Percentiles rank a stretch among this genome's conserved stretches.
Conservation (phyloP, 2,797 vertebrate species). For the Catharus ustulatus region DNA sequence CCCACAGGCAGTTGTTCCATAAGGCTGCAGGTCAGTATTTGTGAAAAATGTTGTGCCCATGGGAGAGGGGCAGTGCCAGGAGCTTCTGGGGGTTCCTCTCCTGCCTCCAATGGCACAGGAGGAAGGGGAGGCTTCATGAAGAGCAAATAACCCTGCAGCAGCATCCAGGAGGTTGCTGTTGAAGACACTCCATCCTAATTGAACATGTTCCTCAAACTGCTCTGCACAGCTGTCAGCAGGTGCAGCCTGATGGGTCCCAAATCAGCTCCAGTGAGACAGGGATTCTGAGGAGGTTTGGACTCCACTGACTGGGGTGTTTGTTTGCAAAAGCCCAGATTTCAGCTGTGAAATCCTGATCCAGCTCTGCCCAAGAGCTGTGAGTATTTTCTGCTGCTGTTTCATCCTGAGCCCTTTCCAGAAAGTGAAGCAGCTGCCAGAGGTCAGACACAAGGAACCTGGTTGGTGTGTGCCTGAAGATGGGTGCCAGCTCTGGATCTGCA, state of each 20-base stretch:
- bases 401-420: not conserved
- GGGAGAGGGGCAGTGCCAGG: not conserved
- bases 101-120: not conserved
- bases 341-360: not conserved
- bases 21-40: not conserved
- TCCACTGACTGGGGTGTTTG: not conserved
- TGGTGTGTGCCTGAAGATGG: not conserved
- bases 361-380: not conserved
- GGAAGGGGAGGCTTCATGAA: not conserved
- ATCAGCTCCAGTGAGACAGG: not conserved
- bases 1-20: accelerated
- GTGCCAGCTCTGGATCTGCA: slow-evolving; percentile 29
- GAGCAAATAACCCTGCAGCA: not conserved
- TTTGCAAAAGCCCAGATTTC: not conserved
- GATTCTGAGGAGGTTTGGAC: not conserved
- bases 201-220: accelerated
- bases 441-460: not conserved
- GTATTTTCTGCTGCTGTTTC: not conserved
- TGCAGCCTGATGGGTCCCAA: not conserved
- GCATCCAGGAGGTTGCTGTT: not conserved
- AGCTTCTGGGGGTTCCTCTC: not conserved
- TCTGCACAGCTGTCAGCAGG: not conserved
- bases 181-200: not conserved
- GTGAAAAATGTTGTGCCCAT: accelerated
- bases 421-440: not conserved